A percentile compares a stretch with the other conserved stretches of the same genome.
phyloP scores from a whole-genome alignment of 2,797 vertebrate species.

The Etheostoma nigrum region DNA sequence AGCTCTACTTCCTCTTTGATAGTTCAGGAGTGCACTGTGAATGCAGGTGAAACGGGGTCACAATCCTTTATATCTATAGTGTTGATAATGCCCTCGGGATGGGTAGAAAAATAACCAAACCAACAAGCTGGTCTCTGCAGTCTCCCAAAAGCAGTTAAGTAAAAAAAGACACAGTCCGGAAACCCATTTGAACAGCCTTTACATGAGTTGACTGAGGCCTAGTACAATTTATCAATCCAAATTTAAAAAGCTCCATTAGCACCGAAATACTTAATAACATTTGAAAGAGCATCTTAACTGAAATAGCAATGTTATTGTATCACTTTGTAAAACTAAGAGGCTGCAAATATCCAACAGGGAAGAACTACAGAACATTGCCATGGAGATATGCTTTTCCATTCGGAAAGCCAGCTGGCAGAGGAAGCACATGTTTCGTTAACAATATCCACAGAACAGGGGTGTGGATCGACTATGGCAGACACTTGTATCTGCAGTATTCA shows the following conservation, averaged over 20 bases:
- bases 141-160: constrained; percentile 12
- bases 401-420: constrained; percentile 75
- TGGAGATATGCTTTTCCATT: constrained; percentile 72
- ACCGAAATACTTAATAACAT: not conserved
- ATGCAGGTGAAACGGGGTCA: constrained; percentile 38
- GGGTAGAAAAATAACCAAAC: constrained; percentile 24
- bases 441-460: constrained; percentile 75
- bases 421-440: constrained; percentile 73
- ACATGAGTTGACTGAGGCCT: not conserved
- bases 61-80: constrained; percentile 18
- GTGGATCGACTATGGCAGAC: constrained; percentile 74
- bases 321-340: constrained; percentile 52
- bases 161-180: constrained; percentile 13
- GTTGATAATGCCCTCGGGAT: constrained; percentile 10
- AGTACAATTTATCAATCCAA: not conserved
- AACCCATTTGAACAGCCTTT: not conserved
- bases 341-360: constrained; percentile 57
- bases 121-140: constrained; percentile 20
- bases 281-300: constrained; percentile 22
- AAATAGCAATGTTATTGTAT: constrained; percentile 33
- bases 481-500: constrained; percentile 73
- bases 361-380: constrained; percentile 66
- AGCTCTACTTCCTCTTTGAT: constrained; percentile 12
- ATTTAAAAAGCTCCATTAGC: constrained; percentile 27
- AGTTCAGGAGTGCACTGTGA: constrained; percentile 14